These are phyloP conservation scores for Ianthella basta DNA, from an alignment of 37 sponge, comb jelly and placozoan species.

Conservation along the genomic window DNA sequence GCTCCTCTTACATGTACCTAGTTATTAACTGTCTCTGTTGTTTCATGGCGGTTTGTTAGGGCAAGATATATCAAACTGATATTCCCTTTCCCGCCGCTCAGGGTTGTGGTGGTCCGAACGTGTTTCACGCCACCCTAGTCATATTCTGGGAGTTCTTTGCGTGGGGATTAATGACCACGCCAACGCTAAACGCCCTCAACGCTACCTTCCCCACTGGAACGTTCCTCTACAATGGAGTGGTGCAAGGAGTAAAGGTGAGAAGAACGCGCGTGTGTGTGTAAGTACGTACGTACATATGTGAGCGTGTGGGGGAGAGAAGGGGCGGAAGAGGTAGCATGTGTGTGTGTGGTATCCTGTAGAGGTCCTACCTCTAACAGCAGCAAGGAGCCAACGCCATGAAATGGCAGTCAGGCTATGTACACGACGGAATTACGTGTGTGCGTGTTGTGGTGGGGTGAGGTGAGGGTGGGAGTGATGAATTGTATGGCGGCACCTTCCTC, in stretches of 20 bases:
- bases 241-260: conserved; percentile 92
- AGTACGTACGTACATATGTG: conserved; percentile 3
- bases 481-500: neutral
- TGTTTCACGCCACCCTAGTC: conserved; percentile 88
- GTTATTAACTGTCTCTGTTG: too few species aligned
- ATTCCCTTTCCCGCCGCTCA: conserved; percentile 33
- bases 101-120: conserved; percentile 90
- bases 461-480: neutral
- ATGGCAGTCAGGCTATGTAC: too few species aligned
- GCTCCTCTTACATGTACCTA: too few species aligned
- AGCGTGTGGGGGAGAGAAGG: neutral
- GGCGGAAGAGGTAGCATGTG: neutral
- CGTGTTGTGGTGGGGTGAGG: neutral
- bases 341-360: conserved; percentile 4
- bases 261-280: too few species aligned
- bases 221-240: conserved; percentile 88
- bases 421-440: too few species aligned
- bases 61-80: too few species aligned
- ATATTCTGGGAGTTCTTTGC: conserved; percentile 97
- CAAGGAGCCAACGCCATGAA: too few species aligned
- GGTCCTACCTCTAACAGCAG: too few species aligned
- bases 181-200: conserved; percentile 77
- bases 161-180: conserved; percentile 93
- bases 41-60: too few species aligned
- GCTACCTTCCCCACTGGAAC: conserved; percentile 82